Evolutionary conservation across 2,113 vertebrate species (phyloP).

Genomic region (Malurus cyaneus): DNA sequence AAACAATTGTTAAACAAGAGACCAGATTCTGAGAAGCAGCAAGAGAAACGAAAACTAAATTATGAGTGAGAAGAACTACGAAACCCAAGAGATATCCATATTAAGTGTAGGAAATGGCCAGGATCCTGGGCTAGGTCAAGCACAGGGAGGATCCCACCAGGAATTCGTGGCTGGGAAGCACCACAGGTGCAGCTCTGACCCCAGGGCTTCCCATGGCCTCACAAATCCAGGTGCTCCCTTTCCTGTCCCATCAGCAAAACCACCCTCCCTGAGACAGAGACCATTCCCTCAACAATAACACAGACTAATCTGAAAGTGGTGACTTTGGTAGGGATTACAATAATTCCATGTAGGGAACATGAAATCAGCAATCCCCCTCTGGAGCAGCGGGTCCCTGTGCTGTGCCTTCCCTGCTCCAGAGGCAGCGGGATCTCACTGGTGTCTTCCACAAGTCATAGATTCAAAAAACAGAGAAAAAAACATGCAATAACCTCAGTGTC

Average conservation of each 20-base stretch:
- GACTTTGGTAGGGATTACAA: neutral
- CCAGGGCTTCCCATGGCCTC: neutral
- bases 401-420: rapidly evolving
- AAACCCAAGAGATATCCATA: neutral
- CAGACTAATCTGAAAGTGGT: rapidly evolving
- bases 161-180: neutral
- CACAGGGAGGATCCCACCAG: neutral
- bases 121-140: neutral
- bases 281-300: neutral
- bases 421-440: rapidly evolving
- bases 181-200: rapidly evolving
- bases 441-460: rapidly evolving
- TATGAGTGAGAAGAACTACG: neutral
- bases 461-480: neutral
- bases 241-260: rapidly evolving
- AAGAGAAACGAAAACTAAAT: neutral
- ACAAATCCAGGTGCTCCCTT: neutral
- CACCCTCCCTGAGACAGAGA: neutral
- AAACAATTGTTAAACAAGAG: neutral
- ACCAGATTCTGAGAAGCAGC: neutral
- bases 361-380: neutral
- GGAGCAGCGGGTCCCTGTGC: neutral
- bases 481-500: rapidly evolving
- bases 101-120: neutral
- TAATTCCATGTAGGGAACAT: rapidly evolving